Conservation (phyloP, 2,888 invertebrate species). For the Alloplasta piceator region DNA sequence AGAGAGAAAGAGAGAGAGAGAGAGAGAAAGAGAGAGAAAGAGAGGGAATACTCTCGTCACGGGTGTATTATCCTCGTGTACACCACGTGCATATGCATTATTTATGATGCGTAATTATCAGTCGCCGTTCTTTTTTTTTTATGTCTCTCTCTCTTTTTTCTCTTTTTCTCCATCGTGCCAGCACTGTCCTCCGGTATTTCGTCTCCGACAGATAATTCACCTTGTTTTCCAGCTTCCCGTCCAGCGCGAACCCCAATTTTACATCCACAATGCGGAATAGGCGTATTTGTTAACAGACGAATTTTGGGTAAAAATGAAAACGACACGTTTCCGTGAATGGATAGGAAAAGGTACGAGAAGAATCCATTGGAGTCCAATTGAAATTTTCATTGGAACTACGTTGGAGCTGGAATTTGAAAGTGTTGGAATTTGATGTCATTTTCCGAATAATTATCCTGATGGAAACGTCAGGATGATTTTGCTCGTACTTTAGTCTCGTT, state of each 20-base stretch:
- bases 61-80: slow-evolving; percentile 53
- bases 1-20: slow-evolving; percentile 32
- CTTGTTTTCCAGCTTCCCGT: neutral
- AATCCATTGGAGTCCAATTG: too few relatives aligned
- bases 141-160: slow-evolving; percentile 5
- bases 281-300: too few relatives aligned
- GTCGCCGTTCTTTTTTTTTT: slow-evolving; percentile 53
- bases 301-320: too few relatives aligned
- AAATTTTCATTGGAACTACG: too few relatives aligned
- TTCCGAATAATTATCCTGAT: too few relatives aligned
- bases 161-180: neutral
- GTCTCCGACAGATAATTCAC: slow-evolving; percentile 43
- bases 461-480: neutral
- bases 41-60: slow-evolving; percentile 37
- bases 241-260: neutral
- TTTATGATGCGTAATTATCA: slow-evolving; percentile 64
- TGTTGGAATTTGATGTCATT: too few relatives aligned
- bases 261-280: too few relatives aligned
- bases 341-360: too few relatives aligned
- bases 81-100: slow-evolving; percentile 58
- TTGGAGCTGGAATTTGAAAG: too few relatives aligned
- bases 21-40: slow-evolving; percentile 30
- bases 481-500: neutral
- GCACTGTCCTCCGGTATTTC: slow-evolving; percentile 4
- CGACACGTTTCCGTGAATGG: too few relatives aligned